Evolutionary conservation across 2,113 vertebrate species (phyloP).

Genomic region (Gymnogyps californianus): DNA sequence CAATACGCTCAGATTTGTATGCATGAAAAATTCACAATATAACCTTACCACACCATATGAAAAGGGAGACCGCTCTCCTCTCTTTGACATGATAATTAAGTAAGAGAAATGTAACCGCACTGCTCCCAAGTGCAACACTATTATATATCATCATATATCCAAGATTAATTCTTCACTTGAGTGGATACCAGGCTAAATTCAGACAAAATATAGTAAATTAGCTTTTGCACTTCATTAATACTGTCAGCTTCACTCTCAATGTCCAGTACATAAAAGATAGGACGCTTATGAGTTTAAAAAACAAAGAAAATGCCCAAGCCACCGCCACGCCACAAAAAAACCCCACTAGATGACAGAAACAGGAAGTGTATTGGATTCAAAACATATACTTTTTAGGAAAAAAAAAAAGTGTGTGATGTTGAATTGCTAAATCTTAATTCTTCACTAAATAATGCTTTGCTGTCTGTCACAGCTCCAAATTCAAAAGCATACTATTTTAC

Average conservation of each 20-base stretch:
- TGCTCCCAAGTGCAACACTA: slow-evolving; percentile 18
- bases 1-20: background rate
- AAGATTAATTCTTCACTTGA: slow-evolving; percentile 43
- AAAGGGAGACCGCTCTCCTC: slow-evolving; percentile 1
- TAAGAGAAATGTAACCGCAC: slow-evolving; percentile 12
- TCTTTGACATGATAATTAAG: slow-evolving; percentile 35
- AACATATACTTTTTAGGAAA: background rate
- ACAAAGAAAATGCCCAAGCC: background rate
- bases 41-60: background rate
- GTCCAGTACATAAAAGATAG: background rate
- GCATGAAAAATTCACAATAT: background rate
- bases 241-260: background rate
- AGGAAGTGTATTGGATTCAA: background rate
- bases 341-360: background rate
- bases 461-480: background rate
- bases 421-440: background rate
- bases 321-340: background rate
- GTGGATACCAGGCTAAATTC: slow-evolving; percentile 3
- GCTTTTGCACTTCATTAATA: slow-evolving; percentile 53
- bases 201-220: slow-evolving; percentile 38
- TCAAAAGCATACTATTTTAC: background rate
- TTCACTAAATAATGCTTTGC: background rate
- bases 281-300: background rate
- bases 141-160: slow-evolving; percentile 21
- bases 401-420: background rate